phyloP scores from a whole-genome alignment of 2,113 vertebrate species.

The Ginglymostoma cirratum region DNA sequence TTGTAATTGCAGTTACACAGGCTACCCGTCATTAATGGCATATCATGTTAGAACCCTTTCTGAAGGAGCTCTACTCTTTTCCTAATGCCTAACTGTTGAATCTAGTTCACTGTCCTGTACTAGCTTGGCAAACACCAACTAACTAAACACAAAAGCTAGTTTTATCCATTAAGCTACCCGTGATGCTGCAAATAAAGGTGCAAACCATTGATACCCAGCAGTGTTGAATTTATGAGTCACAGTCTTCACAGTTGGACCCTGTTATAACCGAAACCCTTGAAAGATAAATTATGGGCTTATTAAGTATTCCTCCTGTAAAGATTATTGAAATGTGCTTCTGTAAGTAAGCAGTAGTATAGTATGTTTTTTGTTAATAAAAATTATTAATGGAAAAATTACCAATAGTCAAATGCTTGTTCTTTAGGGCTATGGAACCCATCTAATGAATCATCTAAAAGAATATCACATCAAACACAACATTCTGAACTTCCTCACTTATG shows the following conservation, averaged over 20 bases:
- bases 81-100: too few species aligned
- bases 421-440: conserved; percentile 92
- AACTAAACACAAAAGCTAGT: not conserved
- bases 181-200: not conserved
- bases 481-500: conserved; percentile 94
- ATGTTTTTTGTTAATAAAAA: not conserved
- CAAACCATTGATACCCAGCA: not conserved
- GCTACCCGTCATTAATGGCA: too few species aligned
- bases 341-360: not conserved
- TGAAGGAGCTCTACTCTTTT: too few species aligned
- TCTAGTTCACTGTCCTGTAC: not conserved
- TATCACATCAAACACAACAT: conserved; percentile 97
- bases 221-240: not conserved
- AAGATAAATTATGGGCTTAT: not conserved
- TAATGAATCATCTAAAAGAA: conserved; percentile 98
- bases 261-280: too few species aligned
- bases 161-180: not conserved
- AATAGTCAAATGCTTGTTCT: conserved; percentile 39
- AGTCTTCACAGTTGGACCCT: not conserved
- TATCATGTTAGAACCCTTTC: too few species aligned
- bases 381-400: not conserved
- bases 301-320: not conserved
- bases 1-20: too few species aligned
- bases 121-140: not conserved
- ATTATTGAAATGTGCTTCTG: not conserved